A percentile compares a stretch with the other conserved stretches of the same genome.
phyloP scores from a whole-genome alignment of 2,113 vertebrate species.

The Promerops cafer region DNA sequence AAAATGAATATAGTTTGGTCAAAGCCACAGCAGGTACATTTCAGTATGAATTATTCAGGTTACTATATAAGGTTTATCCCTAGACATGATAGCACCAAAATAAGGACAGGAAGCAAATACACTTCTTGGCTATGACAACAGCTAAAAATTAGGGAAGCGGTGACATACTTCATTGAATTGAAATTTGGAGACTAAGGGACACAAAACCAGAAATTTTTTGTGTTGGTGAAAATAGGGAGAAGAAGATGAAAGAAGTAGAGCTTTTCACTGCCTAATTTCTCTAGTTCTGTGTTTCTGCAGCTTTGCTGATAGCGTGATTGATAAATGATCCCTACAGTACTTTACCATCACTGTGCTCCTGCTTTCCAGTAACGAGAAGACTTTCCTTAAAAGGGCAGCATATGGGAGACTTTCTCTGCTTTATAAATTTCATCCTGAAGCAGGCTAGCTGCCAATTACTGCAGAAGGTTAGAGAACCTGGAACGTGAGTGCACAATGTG shows the following conservation, averaged over 20 bases:
- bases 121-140: not conserved
- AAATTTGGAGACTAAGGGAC: not conserved
- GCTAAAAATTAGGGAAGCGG: not conserved
- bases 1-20: conserved; percentile 3
- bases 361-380: conserved; percentile 48
- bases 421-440: conserved; percentile 52
- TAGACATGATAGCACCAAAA: not conserved
- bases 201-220: not conserved
- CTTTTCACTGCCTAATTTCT: not conserved
- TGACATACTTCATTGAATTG: not conserved
- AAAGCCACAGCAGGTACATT: not conserved
- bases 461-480: conserved; percentile 44
- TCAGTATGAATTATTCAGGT: conserved; percentile 8
- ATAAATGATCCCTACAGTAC: conserved; percentile 21
- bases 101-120: not conserved
- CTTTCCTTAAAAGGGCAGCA: conserved; percentile 57
- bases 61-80: not conserved
- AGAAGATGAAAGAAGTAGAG: not conserved
- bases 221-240: not conserved
- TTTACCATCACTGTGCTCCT: not conserved
- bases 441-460: conserved; percentile 14
- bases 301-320: not conserved
- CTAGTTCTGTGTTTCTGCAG: not conserved
- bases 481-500: not conserved
- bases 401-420: conserved; percentile 37